Conservation (phyloP, 1,140 invertebrate genomes). For the Himalopsyche phryganea region DNA sequence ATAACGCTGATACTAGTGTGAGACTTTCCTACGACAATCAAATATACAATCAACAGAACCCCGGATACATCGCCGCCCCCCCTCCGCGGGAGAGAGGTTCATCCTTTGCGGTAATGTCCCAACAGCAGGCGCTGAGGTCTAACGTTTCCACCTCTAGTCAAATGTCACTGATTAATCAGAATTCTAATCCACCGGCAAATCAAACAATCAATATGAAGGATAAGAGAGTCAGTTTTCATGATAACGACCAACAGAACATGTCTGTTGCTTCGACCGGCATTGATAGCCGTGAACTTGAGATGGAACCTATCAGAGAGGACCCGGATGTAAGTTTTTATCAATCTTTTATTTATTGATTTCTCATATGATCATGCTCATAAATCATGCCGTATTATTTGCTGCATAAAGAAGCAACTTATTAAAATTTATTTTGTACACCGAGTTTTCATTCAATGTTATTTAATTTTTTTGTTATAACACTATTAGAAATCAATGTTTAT, state of each 20-base stretch:
- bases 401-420: slow-evolving; percentile 4
- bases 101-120: slow-evolving; percentile 76
- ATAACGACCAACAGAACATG: slow-evolving; percentile 41
- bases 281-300: slow-evolving; percentile 21
- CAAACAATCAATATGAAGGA: slow-evolving; percentile 46
- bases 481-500: too few species aligned
- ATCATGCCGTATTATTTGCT: background rate
- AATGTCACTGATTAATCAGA: slow-evolving; percentile 38
- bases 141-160: slow-evolving; percentile 46
- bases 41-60: slow-evolving; percentile 14
- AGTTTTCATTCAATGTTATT: too few species aligned
- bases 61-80: slow-evolving; percentile 51
- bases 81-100: slow-evolving; percentile 75
- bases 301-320: slow-evolving; percentile 59
- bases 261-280: slow-evolving; percentile 31
- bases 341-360: slow-evolving; percentile 29
- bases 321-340: slow-evolving; percentile 65
- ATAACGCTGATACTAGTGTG: slow-evolving; percentile 9
- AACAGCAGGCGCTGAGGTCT: slow-evolving; percentile 49
- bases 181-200: slow-evolving; percentile 10
- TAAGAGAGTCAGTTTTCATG: slow-evolving; percentile 72
- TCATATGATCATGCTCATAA: slow-evolving; percentile 38
- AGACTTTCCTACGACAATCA: slow-evolving; percentile 21
- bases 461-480: too few species aligned
- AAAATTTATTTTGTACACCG: too few species aligned